Conservation (phyloP, 2,888 invertebrate species). For the Chouioia cunea region DNA sequence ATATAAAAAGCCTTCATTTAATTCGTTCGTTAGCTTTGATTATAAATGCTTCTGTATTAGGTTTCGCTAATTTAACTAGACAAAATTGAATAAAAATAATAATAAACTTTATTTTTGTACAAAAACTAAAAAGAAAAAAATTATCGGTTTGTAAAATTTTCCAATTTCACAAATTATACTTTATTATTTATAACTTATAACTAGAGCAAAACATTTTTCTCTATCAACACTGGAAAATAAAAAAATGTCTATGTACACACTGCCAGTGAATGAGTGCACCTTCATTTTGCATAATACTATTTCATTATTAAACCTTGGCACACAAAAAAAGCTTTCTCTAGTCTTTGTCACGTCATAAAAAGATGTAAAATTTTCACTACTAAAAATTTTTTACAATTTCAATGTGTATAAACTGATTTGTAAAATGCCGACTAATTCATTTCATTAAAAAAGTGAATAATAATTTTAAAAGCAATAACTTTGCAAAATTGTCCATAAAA, state of each 20-base stretch:
- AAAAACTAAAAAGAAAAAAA: conserved; percentile 10
- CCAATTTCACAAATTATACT: no score
- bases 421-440: no score
- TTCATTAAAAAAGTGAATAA: no score
- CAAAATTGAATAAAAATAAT: neutral
- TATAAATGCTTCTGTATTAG: no score
- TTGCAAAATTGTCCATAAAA: conserved; percentile 8
- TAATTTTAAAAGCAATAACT: no score
- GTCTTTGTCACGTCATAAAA: conserved; percentile 33
- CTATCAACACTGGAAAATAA: neutral
- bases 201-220: neutral
- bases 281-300: conserved; percentile 21
- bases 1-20: no score
- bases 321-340: conserved; percentile 39
- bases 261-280: conserved; percentile 30
- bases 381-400: neutral
- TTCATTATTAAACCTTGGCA: conserved; percentile 37
- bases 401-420: no score
- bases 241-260: conserved; percentile 29
- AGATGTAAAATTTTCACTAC: conserved; percentile 22
- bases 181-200: neutral
- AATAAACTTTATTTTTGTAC: neutral
- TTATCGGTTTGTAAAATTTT: no score
- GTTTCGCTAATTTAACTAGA: neutral
- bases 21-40: no score